These are phyloP conservation scores for Agrotis exclamationis DNA, from an alignment of 2,888 invertebrate species.

Conservation along the genomic window DNA sequence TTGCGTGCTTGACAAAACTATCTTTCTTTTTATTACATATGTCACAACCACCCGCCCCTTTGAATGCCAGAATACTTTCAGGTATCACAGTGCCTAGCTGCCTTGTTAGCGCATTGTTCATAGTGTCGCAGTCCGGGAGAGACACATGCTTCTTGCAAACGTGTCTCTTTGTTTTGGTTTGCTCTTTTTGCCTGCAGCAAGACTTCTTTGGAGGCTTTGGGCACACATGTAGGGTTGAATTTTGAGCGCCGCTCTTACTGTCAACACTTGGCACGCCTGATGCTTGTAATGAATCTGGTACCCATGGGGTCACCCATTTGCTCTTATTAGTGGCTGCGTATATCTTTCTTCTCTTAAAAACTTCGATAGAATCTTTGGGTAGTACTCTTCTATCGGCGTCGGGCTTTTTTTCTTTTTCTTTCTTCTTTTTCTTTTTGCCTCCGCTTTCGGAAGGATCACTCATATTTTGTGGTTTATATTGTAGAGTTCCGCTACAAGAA, in stretches of 20 bases:
- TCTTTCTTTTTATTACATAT: conserved; percentile 55
- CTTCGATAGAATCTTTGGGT: conserved; percentile 85
- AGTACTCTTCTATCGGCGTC: conserved; percentile 63
- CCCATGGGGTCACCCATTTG: conserved; percentile 66
- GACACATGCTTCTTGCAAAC: conserved; percentile 73
- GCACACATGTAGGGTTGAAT: conserved; percentile 41
- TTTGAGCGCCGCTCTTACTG: conserved; percentile 45
- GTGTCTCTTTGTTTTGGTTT: conserved; percentile 42
- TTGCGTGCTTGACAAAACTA: conserved; percentile 64
- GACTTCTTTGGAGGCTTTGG: conserved; percentile 55
- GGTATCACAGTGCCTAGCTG: conserved; percentile 47
- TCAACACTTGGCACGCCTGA: conserved; percentile 64
- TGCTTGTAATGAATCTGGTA: neutral
- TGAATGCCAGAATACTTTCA: conserved; percentile 72
- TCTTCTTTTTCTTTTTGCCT: conserved; percentile 63
- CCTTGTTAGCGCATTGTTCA: conserved; percentile 52
- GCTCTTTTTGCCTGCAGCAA: conserved; percentile 47
- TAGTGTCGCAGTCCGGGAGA: conserved; percentile 69
- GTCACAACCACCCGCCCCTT: conserved; percentile 65
- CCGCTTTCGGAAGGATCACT: conserved; percentile 38
- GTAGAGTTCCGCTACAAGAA: conserved; percentile 51
- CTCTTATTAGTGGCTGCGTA: conserved; percentile 76
- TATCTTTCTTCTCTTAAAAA: conserved; percentile 77
- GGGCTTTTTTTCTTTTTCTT: conserved; percentile 50
- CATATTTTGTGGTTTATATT: conserved; percentile 40